Base-by-base conservation (phyloP, 2,113 vertebrate genomes). In the Zonotrichia leucophrys region DNA sequence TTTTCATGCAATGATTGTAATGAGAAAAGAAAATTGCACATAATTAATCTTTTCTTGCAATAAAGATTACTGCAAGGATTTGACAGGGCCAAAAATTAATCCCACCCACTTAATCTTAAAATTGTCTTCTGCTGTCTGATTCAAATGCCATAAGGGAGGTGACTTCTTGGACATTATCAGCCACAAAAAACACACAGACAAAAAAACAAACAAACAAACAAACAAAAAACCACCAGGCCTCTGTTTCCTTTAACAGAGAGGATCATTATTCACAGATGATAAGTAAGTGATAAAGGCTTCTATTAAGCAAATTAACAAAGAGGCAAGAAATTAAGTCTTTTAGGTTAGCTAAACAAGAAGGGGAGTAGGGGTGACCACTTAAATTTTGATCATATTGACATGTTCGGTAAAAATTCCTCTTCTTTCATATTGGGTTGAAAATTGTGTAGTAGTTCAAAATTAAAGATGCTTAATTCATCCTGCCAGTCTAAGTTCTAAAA, bases 41-140 rank as follows among this genome's bases (percentile, higher is more conserved):
- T 53, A 53, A 92, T 89, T 21, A 78, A 74, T 79, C 18, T 95
- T 90, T 70, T 86, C 37, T 70, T 92, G 66, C 87, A 47, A 74
- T 87, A 80, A 87, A 90, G 52, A 93, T 60, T 74, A 79, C 21
- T 84, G 33, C 5, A 10, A 88, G 59, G 16, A 74, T 91, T 92
- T 95, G 82, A 86, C 44, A 87, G 37, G 62, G 17, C 66, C 83
- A 60, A 86, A 91, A 95, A 92, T 90, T 91, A 92, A 94, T 85
- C 59, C 27, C 70, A 82, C 44, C 49, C 10, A 86, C 25, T 79
- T 87, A 86, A 76, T 92, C 56, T 81, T 91, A 66, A 88, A 92
- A 92, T 69, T 88, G 28, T 95, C 72, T 92, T 90, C 64, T 70
- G 15, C 50, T 90, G 12, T 92, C 35, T 81, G 59, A 28, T 86